phyloP scores from a whole-genome alignment of 2,797 vertebrate species.

The Masticophis lateralis region DNA sequence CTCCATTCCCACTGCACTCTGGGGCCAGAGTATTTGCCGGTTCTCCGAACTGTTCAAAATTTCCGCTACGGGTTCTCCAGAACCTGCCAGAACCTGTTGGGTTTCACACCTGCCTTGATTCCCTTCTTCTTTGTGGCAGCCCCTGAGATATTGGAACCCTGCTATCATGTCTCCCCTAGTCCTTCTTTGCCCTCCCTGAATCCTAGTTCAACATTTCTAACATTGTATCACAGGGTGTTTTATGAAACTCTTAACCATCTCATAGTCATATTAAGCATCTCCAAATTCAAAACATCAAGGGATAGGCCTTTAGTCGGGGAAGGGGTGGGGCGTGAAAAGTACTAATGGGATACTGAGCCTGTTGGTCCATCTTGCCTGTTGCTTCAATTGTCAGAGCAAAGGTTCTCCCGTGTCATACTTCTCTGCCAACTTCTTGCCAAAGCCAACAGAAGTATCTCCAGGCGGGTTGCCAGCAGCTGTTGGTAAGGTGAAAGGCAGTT shows the following conservation, averaged over 20 bases:
- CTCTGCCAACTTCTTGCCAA: not conserved
- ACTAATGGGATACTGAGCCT: not conserved
- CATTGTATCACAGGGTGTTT: not conserved
- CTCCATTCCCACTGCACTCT: too few species aligned
- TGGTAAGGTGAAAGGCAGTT: constrained; percentile 14
- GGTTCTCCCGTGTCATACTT: not conserved
- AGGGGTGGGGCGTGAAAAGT: not conserved
- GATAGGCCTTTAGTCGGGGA: not conserved
- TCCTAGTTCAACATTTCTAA: not conserved
- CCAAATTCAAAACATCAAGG: not conserved
- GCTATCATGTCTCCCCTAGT: too few species aligned
- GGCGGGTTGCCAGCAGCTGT: not conserved
- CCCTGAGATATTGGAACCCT: too few species aligned
- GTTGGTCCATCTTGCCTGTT: not conserved
- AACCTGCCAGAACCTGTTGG: too few species aligned
- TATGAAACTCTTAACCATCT: not conserved
- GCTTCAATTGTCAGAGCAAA: not conserved
- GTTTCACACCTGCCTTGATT: too few species aligned
- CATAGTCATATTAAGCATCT: not conserved
- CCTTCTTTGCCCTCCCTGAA: not conserved
- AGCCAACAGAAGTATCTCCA: constrained; percentile 1
- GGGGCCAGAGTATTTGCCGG: too few species aligned
- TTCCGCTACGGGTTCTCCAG: too few species aligned
- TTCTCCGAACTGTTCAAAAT: too few species aligned
- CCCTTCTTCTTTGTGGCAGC: too few species aligned